Percentiles rank a stretch among this genome's conserved stretches.
phyloP scores from a whole-genome alignment of 1,140 invertebrate genomes.

The Bombyx mandarina region DNA sequence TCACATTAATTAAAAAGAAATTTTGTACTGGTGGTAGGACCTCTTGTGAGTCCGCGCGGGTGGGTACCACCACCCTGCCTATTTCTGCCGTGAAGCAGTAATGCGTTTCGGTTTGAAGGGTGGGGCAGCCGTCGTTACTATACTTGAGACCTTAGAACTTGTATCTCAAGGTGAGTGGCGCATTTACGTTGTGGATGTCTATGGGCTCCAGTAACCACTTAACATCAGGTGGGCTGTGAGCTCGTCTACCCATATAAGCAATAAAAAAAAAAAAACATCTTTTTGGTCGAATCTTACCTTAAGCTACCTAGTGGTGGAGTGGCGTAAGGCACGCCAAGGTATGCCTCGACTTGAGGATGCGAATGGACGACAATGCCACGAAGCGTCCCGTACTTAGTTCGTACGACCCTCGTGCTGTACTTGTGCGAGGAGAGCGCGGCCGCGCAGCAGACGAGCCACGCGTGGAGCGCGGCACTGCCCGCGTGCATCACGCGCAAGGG shows the following conservation, averaged over 20 bases:
- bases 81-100: too few species aligned
- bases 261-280: background rate
- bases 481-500: constrained; percentile 54
- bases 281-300: constrained; percentile 9
- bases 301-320: constrained; percentile 64
- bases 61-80: too few species aligned
- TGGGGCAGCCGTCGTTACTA: too few species aligned
- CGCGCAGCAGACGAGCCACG: constrained; percentile 67
- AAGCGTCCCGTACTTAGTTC: constrained; percentile 89
- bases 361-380: constrained; percentile 86
- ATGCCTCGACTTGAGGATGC: constrained; percentile 90
- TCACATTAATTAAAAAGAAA: background rate
- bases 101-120: too few species aligned
- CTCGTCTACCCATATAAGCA: too few species aligned
- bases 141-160: too few species aligned
- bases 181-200: too few species aligned
- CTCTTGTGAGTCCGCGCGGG: too few species aligned
- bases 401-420: constrained; percentile 84
- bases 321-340: constrained; percentile 94
- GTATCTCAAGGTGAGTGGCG: too few species aligned
- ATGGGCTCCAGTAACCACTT: too few species aligned
- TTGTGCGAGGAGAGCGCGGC: constrained; percentile 74
- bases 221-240: too few species aligned
- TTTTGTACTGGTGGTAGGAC: background rate
- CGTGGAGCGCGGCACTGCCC: constrained; percentile 54